Evolutionary conservation across 2,888 invertebrate genomes (phyloP), one percentile per base, ranked within the genome.

Genomic region (Aporophyla nigra): DNA sequence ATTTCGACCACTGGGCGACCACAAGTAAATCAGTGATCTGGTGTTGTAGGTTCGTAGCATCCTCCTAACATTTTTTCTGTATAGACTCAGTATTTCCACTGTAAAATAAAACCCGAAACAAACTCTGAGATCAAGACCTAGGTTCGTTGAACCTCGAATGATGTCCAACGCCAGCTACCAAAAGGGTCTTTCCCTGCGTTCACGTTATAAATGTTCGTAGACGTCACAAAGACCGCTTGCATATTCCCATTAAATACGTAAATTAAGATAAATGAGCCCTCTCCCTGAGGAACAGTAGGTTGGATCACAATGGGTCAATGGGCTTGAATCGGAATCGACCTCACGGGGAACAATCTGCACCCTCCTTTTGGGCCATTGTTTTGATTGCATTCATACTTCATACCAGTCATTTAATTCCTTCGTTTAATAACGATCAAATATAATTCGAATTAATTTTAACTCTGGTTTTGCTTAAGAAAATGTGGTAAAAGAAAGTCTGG

Each of bases 301-400:
- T 51, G 66, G 61, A 74, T 70, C 49, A 82, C 82, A 82, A 82
- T 82, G 78, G 81, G 70, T 82, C 82, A 82, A 78, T 74, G 59
- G 54, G 58, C 59, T 69, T 70, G 58, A 81, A 78, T 81, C 33
- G 53, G 77, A 14, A 61, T 70, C 78, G 62, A 73, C 69, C 56
- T 72, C 46, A 40, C 46, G 53, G 40, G 5, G 68, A 62, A 80
- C 71, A 65, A 66, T 81, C 56, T 81, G 73, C 73, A 81, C 82
- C 81, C 78, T 78, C 66, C 46, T 51, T 73, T 70, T 67, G 10
- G 58, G 27, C 81, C 14, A 73, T 82, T 82, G 78, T 81, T 62
- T 3, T 24, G 27, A 58, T 40, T 78, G 81, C 78, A 82, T 81
- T 82, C 78, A 81, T 70, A 53, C 56, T 81, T 81, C 66, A 78